These are phyloP conservation scores for Prochilodus magdalenae DNA, from an alignment of 2,113 vertebrate species.

Conservation along the genomic window DNA sequence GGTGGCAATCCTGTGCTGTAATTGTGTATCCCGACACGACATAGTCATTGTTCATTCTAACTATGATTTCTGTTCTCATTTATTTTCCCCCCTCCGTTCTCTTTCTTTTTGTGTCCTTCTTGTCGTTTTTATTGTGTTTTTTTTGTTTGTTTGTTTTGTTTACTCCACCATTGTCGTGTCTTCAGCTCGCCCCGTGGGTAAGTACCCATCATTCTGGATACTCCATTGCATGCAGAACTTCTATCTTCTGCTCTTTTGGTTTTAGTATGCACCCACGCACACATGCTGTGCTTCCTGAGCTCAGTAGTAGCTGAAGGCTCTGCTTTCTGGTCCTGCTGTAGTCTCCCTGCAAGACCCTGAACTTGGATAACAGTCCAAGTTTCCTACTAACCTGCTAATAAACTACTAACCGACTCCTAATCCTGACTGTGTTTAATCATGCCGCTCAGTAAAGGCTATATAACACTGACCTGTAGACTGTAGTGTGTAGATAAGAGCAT, in stretches of 20 bases:
- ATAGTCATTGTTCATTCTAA: slow-evolving; percentile 91
- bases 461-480: too few relatives aligned
- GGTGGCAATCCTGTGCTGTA: slow-evolving; percentile 70
- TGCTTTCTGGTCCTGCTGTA: slow-evolving; percentile 21
- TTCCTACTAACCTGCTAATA: slow-evolving; percentile 53
- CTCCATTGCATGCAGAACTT: slow-evolving; percentile 83
- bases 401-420: slow-evolving; percentile 27
- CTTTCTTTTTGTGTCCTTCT: slow-evolving; percentile 59
- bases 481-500: too few relatives aligned
- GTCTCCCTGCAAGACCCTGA: neutral
- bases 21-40: slow-evolving; percentile 78
- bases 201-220: slow-evolving; percentile 95
- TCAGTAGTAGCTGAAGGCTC: neutral
- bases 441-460: neutral
- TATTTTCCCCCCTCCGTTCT: slow-evolving; percentile 71
- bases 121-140: slow-evolving; percentile 48
- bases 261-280: slow-evolving; percentile 34
- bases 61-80: slow-evolving; percentile 83
- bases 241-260: slow-evolving; percentile 25
- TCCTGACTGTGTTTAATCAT: neutral
- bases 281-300: slow-evolving; percentile 42
- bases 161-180: slow-evolving; percentile 97
- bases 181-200: slow-evolving; percentile 98
- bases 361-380: neutral
- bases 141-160: slow-evolving; percentile 63